Evolutionary conservation across 2,797 vertebrate genomes (phyloP).

Genomic region (Coilia nasus): DNA sequence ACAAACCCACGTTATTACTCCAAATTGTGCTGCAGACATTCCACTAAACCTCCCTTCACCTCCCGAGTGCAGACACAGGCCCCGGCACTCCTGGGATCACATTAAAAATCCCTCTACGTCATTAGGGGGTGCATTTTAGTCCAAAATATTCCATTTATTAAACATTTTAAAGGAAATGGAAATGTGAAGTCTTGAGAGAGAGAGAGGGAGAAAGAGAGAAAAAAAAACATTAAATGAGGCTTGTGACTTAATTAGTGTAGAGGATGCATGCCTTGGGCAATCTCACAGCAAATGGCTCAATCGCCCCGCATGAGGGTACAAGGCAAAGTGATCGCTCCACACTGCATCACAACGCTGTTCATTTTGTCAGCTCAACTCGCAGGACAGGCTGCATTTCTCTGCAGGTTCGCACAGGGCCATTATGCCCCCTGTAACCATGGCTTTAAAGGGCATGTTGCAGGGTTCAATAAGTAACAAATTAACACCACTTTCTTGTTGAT

Average conservation of each 20-base stretch:
- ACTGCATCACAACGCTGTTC: not conserved
- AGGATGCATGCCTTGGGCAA: slow-evolving; percentile 50
- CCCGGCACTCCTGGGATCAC: slow-evolving; percentile 49
- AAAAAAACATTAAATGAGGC: slow-evolving; percentile 56
- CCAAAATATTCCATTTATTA: slow-evolving; percentile 63
- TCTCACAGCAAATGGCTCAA: slow-evolving; percentile 49
- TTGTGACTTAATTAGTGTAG: slow-evolving; percentile 60
- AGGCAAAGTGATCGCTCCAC: not conserved
- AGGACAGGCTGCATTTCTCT: slow-evolving; percentile 13
- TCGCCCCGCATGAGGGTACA: slow-evolving; percentile 41
- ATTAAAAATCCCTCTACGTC: slow-evolving; percentile 59
- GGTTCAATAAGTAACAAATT: too few species aligned
- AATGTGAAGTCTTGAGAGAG: slow-evolving; percentile 53
- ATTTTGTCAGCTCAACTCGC: not conserved
- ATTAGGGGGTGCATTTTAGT: slow-evolving; percentile 59
- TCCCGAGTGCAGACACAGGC: slow-evolving; percentile 50
- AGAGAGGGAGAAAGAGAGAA: not conserved
- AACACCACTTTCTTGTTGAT: too few species aligned
- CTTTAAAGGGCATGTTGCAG: too few species aligned
- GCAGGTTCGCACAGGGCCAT: slow-evolving; percentile 10
- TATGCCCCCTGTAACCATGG: not conserved
- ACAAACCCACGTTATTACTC: slow-evolving; percentile 54
- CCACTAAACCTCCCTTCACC: slow-evolving; percentile 59
- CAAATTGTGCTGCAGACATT: slow-evolving; percentile 61
- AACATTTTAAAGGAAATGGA: slow-evolving; percentile 62